Conservation (phyloP, 2,888 invertebrate species). For the Dexiosoma caninum region DNA sequence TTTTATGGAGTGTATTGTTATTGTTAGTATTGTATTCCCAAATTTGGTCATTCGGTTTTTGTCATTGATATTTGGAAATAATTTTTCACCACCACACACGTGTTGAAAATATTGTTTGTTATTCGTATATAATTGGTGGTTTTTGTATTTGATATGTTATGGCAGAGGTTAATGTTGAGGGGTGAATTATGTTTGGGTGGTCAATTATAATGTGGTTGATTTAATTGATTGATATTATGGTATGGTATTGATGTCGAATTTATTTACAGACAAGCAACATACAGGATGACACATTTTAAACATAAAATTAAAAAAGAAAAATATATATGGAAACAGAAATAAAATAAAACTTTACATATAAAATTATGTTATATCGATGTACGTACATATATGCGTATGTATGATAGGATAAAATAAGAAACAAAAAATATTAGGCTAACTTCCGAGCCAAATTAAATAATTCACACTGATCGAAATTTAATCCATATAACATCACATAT, state of each 20-base stretch:
- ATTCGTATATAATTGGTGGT: background rate
- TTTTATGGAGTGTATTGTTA: conserved; percentile 11
- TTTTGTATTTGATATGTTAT: conserved; percentile 13
- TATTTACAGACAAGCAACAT: conserved; percentile 54
- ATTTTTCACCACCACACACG: conserved; percentile 8
- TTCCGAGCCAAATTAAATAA: no score
- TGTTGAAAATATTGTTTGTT: background rate
- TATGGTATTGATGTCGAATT: conserved; percentile 5
- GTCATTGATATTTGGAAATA: conserved; percentile 28
- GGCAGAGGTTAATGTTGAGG: background rate
- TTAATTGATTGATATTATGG: background rate
- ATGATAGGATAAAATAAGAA: no score
- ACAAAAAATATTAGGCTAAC: no score
- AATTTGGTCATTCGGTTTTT: conserved; percentile 46
- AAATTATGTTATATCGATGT: no score
- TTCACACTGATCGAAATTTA: no score
- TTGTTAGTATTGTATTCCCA: conserved; percentile 12
- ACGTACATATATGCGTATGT: no score
- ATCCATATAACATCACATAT: no score
- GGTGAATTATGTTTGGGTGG: conserved; percentile 3
- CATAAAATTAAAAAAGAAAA: conserved; percentile 50
- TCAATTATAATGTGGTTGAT: conserved; percentile 4
- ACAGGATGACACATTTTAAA: conserved; percentile 59
- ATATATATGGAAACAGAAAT: no score
- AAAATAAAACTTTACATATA: no score